phyloP scores from a whole-genome alignment of 1,140 invertebrate species.

The Drosophila rufa region DNA sequence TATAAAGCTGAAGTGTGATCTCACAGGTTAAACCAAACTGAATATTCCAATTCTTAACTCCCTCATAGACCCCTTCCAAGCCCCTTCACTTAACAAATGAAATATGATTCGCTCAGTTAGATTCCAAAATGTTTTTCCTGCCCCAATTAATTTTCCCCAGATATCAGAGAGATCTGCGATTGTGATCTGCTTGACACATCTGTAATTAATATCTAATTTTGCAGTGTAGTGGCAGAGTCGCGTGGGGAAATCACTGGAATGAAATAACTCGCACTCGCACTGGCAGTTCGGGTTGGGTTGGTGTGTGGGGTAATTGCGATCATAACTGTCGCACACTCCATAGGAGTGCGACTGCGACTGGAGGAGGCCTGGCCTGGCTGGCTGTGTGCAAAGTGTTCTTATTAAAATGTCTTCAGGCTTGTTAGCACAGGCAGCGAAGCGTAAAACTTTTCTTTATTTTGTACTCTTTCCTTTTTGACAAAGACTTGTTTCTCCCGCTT shows the following conservation, averaged over 20 bases:
- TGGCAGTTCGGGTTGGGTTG: constrained; percentile 34
- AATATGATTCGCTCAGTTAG: background rate
- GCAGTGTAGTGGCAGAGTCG: constrained; percentile 19
- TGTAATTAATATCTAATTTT: background rate
- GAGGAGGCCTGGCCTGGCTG: background rate
- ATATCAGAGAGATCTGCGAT: background rate
- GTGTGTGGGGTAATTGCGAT: constrained; percentile 52
- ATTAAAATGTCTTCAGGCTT: constrained; percentile 62
- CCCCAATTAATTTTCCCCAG: background rate
- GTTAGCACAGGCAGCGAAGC: constrained; percentile 53
- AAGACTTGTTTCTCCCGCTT: constrained; percentile 46
- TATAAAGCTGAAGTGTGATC: background rate
- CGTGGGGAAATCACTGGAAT: constrained; percentile 25
- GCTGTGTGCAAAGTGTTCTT: constrained; percentile 51
- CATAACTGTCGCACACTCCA: constrained; percentile 56
- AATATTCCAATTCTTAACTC: background rate
- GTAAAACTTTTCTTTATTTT: constrained; percentile 44
- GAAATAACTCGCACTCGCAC: constrained; percentile 16
- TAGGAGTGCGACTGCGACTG: constrained; percentile 13
- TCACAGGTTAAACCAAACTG: background rate
- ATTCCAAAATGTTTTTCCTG: background rate
- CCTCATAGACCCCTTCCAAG: too few relatives aligned
- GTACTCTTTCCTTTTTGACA: constrained; percentile 43
- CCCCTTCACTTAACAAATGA: background rate
- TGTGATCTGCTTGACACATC: background rate